Percentiles rank a stretch among this genome's conserved stretches.
Evolutionary conservation across 2,113 vertebrate genomes (phyloP).

Genomic region (Paramisgurnus dabryanus): DNA sequence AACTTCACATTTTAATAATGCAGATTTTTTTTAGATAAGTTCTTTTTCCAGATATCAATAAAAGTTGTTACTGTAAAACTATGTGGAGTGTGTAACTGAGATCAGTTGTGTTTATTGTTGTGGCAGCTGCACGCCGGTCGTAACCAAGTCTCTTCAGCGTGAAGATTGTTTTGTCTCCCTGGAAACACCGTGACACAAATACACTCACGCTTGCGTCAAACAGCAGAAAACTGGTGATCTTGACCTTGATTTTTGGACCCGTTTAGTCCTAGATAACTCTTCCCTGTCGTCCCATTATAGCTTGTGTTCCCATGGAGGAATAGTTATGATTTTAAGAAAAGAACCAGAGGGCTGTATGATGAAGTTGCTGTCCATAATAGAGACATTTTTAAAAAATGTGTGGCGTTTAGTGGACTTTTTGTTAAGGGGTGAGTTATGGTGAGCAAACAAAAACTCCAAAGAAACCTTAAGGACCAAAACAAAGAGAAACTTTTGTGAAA

Average conservation of each 20-base stretch:
- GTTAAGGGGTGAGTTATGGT: conserved; percentile 23
- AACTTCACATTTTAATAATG: background rate
- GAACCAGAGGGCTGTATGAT: background rate
- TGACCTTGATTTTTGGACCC: conserved; percentile 32
- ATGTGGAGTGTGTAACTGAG: background rate
- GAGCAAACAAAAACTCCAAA: conserved; percentile 23
- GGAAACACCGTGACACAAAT: conserved; percentile 50
- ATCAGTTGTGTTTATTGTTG: conserved; percentile 53
- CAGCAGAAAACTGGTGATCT: conserved; percentile 10
- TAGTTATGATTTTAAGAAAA: background rate
- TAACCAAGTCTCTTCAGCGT: conserved; percentile 52
- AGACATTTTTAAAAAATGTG: background rate
- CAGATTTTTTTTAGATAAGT: no score
- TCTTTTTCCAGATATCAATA: conserved; percentile 20
- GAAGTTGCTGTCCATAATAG: conserved; percentile 22
- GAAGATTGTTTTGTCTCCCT: conserved; percentile 57
- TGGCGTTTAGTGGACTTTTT: conserved; percentile 39
- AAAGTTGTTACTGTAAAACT: conserved; percentile 35
- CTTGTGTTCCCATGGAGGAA: background rate
- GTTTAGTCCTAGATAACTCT: background rate
- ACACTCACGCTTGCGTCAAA: conserved; percentile 44
- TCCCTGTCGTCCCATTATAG: background rate
- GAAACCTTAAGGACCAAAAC: background rate
- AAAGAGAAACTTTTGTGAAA: background rate
- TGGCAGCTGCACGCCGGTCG: conserved; percentile 47